Conservation (phyloP, 2,888 invertebrate genomes). For the Drosophila gaucha region DNA sequence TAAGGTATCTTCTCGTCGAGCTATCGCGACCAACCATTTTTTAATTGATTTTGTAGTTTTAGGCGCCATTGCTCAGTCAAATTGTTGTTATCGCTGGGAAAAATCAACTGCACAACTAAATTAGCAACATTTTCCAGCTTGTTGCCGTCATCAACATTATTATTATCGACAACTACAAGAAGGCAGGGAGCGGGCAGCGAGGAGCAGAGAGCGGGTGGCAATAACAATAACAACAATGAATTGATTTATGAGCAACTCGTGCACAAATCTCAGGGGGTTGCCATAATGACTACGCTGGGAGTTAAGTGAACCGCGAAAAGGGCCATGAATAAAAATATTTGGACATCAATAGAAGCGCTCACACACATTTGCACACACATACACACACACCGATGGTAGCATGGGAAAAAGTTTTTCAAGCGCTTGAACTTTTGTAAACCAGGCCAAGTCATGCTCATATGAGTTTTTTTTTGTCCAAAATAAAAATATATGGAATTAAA, state of each 20-base stretch:
- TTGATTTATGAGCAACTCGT: conserved; percentile 83
- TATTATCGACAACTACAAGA: conserved; percentile 21
- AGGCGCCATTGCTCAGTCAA: conserved; percentile 33
- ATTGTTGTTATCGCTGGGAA: conserved; percentile 45
- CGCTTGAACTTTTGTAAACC: conserved; percentile 36
- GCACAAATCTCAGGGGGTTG: conserved; percentile 62
- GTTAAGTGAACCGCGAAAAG: conserved; percentile 84
- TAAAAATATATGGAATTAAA: conserved; percentile 7
- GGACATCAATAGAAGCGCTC: conserved; percentile 68
- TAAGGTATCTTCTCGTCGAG: neutral
- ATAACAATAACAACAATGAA: conserved; percentile 64
- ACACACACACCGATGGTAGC: conserved; percentile 8
- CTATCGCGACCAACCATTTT: neutral
- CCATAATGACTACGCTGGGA: conserved; percentile 70
- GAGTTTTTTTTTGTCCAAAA: too few species aligned
- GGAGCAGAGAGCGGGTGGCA: conserved; percentile 16
- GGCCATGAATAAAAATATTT: conserved; percentile 84
- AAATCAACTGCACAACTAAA: conserved; percentile 54
- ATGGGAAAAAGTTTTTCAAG: conserved; percentile 57
- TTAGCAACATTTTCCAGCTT: conserved; percentile 79
- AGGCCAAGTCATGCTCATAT: conserved; percentile 38
- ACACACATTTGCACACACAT: neutral
- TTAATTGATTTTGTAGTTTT: conserved; percentile 42
- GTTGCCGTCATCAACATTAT: conserved; percentile 64
- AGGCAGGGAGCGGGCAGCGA: neutral